Conservation (phyloP, 2,797 vertebrate species). For the Pangasius krempfi region DNA sequence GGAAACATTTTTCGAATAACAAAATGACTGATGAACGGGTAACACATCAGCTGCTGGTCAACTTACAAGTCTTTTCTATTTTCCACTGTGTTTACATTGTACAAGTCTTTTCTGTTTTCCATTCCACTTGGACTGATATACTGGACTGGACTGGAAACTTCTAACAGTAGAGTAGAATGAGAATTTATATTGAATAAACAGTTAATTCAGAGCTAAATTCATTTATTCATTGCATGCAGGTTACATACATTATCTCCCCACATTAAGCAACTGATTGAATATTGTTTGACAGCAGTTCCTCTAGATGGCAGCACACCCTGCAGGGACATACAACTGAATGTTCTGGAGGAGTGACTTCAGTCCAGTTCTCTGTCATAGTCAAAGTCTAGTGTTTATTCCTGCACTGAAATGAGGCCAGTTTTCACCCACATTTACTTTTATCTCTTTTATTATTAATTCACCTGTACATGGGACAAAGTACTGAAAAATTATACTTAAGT, state of each 20-base stretch:
- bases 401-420: not conserved
- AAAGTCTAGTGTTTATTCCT: not conserved
- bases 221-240: not conserved
- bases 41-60: not conserved
- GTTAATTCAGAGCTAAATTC: not conserved
- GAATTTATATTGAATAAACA: not conserved
- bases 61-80: not conserved
- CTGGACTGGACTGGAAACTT: not conserved
- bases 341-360: not conserved
- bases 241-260: not conserved
- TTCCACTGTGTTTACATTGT: no score
- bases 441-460: not conserved
- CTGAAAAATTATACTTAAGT: not conserved
- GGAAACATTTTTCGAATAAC: not conserved
- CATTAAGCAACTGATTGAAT: not conserved
- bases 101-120: no score
- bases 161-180: not conserved
- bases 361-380: not conserved
- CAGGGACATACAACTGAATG: not conserved
- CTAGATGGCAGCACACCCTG: conserved; percentile 7
- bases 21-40: not conserved
- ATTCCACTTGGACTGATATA: no score
- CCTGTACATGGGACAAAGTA: not conserved
- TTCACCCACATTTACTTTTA: not conserved
- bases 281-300: not conserved